Base-by-base conservation (phyloP, 1,140 invertebrate species). In the Palaemon carinicauda region DNA sequence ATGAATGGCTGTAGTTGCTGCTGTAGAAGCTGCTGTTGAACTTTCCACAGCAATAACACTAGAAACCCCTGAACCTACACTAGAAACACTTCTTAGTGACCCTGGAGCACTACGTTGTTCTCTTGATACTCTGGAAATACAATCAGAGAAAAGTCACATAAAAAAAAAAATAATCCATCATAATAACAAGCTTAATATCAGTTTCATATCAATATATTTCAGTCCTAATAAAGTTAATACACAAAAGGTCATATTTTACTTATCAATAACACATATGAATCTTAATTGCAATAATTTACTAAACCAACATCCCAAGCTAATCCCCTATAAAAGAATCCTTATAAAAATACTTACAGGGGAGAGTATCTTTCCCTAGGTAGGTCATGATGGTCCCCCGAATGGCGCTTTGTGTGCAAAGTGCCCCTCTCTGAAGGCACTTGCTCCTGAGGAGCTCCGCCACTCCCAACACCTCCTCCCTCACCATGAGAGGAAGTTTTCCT, bases 401-500 rank as follows among this genome's bases (percentile, higher is more conserved):
- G 97, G 31, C 98, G 92, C 92, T 99, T 99, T 0, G 98, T 99
- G 91, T 99, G 97, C 77, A 99, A 97, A 0, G 97, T 98, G 24
- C 98, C 98, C 91, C 97, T 96, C 90, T 97, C 96, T 31, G 86
- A 83, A 21, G 82, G 71, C 33, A 87, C 90, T 74, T 71, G 87
- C 80, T 75, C 88, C 78, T 82, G 89, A 27, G 80, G 89, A 24
- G 80, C 89, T 90, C 91, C 92, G 65, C 91, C 91, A n/a, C 91
- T 91, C 89, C 65, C 82, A 14, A 82, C 88, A 14, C 79, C 79
- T 0, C 84, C 88, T 14, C 83, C 88, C 29, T 87, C 88, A 4
- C 88, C 83, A 91, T 98, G 96, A 78, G 94, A 96, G 19, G 95
- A 96, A n/a, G 96, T 95, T 92, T 98, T 98, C 19, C 97, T 91